phyloP scores from a whole-genome alignment of 1,140 invertebrate species.

The Pseudomyrmex concolor region DNA sequence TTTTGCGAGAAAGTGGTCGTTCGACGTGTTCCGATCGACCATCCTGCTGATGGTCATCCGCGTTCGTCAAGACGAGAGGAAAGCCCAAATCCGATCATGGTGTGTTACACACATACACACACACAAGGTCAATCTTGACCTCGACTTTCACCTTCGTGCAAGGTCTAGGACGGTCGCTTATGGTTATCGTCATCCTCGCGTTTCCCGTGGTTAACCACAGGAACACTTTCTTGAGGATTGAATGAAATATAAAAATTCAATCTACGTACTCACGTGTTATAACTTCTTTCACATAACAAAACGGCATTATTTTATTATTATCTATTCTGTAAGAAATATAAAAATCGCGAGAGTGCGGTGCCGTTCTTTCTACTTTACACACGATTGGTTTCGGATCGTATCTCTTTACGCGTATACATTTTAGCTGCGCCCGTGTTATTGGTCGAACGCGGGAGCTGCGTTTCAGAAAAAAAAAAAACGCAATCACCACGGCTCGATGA shows the following conservation, averaged over 20 bases:
- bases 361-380: background rate
- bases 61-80: constrained; percentile 35
- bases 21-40: constrained; percentile 26
- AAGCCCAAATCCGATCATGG: constrained; percentile 39
- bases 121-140: constrained; percentile 59
- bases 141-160: constrained; percentile 78
- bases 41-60: constrained; percentile 25
- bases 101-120: too few relatives aligned
- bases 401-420: background rate
- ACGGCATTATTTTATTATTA: too few relatives aligned
- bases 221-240: background rate
- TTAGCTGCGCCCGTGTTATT: background rate
- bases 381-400: background rate
- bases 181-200: background rate
- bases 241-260: background rate
- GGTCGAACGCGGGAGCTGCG: background rate
- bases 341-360: background rate
- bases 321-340: background rate
- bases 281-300: background rate
- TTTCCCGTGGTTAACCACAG: background rate
- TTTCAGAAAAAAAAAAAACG: constrained; percentile 1
- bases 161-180: constrained; percentile 74
- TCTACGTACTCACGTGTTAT: background rate
- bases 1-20: constrained; percentile 24
- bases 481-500: background rate